Percentiles rank a stretch among this genome's conserved stretches.
Conservation (phyloP, 2,113 vertebrate genomes). For the Danionella cerebrum region DNA sequence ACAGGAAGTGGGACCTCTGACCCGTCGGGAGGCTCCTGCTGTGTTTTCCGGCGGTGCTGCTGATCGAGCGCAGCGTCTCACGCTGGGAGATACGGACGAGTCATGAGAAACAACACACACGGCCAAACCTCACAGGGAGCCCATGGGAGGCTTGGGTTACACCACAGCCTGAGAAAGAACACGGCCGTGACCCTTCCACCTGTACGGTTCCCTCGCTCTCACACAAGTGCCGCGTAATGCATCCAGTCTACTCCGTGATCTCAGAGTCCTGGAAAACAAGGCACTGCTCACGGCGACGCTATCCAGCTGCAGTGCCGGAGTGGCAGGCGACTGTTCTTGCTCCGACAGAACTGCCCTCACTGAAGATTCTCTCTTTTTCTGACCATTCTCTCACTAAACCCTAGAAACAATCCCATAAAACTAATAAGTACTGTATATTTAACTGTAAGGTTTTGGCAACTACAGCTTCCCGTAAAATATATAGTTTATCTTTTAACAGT, state of each 20-base stretch:
- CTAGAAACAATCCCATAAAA: too few relatives aligned
- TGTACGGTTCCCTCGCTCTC: conserved; percentile 20
- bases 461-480: too few relatives aligned
- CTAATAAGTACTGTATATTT: too few relatives aligned
- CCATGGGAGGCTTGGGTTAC: conserved; percentile 44
- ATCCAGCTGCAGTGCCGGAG: too few relatives aligned
- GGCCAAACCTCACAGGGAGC: conserved; percentile 25
- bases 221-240: background rate
- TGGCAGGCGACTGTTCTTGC: too few relatives aligned
- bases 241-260: background rate
- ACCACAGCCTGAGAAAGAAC: conserved; percentile 36
- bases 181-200: conserved; percentile 25
- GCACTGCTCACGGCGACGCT: too few relatives aligned
- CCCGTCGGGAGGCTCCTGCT: conserved; percentile 42
- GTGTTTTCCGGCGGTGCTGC: conserved; percentile 30
- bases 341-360: too few relatives aligned
- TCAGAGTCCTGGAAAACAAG: too few relatives aligned
- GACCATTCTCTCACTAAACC: too few relatives aligned
- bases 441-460: too few relatives aligned
- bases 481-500: too few relatives aligned
- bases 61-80: conserved; percentile 5
- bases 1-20: conserved; percentile 68
- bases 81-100: conserved; percentile 13
- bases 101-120: conserved; percentile 27
- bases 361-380: too few relatives aligned